A percentile compares a stretch with the other conserved stretches of the same genome.
Conservation (phyloP, 2,888 invertebrate genomes). For the Sinhomidia bicolor region DNA sequence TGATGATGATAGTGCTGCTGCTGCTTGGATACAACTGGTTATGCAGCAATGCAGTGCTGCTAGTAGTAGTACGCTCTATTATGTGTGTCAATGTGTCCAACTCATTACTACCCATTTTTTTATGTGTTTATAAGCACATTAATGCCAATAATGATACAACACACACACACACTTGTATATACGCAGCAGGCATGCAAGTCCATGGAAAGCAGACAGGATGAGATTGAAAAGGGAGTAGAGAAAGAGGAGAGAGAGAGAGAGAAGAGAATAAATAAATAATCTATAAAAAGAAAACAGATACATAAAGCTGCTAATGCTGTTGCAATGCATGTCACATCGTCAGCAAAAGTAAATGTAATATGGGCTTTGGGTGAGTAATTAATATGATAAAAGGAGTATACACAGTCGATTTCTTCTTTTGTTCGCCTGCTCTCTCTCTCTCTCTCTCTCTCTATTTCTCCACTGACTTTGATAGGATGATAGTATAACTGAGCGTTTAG, state of each 20-base stretch:
- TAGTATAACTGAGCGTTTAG: not conserved
- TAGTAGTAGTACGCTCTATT: not conserved
- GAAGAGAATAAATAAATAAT: not conserved
- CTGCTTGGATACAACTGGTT: too few species aligned
- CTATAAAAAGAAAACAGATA: slow-evolving; percentile 15
- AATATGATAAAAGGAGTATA: slow-evolving; percentile 36
- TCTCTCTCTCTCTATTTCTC: slow-evolving; percentile 1
- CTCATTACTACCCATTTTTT: not conserved
- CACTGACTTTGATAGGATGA: not conserved
- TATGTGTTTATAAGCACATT: slow-evolving; percentile 13
- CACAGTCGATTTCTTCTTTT: not conserved
- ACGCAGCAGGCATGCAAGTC: too few species aligned
- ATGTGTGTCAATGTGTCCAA: slow-evolving; percentile 26
- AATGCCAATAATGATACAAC: not conserved
- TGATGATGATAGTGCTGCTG: not conserved
- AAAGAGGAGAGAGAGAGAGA: not conserved
- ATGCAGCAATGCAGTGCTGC: not conserved
- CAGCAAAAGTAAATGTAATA: not conserved
- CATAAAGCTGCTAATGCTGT: too few species aligned
- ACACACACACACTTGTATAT: too few species aligned
- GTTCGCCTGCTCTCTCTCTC: not conserved
- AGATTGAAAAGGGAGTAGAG: not conserved
- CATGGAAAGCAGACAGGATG: slow-evolving; percentile 6
- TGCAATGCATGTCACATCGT: slow-evolving; percentile 10
- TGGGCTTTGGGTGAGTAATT: slow-evolving; percentile 15